Percentiles rank a stretch among this genome's conserved stretches.
These are phyloP conservation scores for Eucera pruinosa DNA, from an alignment of 2,888 invertebrate genomes.

Conservation along the genomic window DNA sequence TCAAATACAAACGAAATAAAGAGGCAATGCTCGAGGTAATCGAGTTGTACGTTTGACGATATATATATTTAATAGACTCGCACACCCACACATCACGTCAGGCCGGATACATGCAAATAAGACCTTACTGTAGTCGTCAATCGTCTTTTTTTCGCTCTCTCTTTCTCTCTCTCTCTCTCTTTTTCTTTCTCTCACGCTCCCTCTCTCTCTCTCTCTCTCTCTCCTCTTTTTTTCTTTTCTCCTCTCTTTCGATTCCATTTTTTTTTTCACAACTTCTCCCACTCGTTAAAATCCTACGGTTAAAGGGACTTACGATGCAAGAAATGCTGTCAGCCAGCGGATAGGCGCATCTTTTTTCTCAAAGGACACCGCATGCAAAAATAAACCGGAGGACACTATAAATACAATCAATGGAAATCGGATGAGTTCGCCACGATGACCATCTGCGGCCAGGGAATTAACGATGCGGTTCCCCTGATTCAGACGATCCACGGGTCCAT, in stretches of 20 bases:
- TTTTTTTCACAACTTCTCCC: not conserved
- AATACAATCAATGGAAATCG: slow-evolving; percentile 81
- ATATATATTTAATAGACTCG: slow-evolving; percentile 30
- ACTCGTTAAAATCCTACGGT: slow-evolving; percentile 13
- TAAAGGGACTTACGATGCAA: slow-evolving; percentile 60
- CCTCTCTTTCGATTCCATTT: too few relatives aligned
- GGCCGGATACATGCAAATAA: slow-evolving; percentile 56
- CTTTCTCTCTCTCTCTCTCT: not conserved
- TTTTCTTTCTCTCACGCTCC: not conserved
- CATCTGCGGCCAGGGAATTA: slow-evolving; percentile 75
- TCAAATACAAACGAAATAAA: slow-evolving; percentile 54
- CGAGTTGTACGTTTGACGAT: slow-evolving; percentile 28
- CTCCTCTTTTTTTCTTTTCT: slow-evolving; percentile 11
- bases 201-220: not conserved
- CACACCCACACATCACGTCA: slow-evolving; percentile 52
- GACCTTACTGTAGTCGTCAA: slow-evolving; percentile 48
- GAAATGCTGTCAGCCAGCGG: slow-evolving; percentile 65
- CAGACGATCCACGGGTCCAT: slow-evolving; percentile 25
- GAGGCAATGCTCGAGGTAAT: slow-evolving; percentile 32
- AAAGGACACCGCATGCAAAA: slow-evolving; percentile 63
- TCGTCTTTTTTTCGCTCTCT: slow-evolving; percentile 20
- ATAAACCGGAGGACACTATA: slow-evolving; percentile 78
- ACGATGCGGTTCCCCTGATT: slow-evolving; percentile 44
- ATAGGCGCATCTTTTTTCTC: slow-evolving; percentile 66
- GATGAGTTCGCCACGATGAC: slow-evolving; percentile 75